Conservation (phyloP, 2,113 vertebrate genomes). For the Colossoma macropomum region DNA sequence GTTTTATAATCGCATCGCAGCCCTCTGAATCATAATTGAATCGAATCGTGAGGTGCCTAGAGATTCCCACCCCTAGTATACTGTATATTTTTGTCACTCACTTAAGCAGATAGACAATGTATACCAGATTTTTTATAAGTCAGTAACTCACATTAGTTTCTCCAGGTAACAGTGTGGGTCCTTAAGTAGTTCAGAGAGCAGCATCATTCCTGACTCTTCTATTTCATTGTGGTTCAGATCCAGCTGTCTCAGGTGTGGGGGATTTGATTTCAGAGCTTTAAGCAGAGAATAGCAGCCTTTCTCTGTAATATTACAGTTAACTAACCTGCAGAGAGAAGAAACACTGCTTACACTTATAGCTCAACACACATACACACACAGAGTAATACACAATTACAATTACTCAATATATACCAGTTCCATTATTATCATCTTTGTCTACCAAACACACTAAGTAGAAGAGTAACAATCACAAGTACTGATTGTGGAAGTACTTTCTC, state of each 20-base stretch:
- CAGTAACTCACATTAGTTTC: slow-evolving; percentile 1
- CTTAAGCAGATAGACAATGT: neutral
- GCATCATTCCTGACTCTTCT: neutral
- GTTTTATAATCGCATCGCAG: too few relatives aligned
- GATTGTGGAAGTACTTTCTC: too few relatives aligned
- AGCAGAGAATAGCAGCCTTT: neutral
- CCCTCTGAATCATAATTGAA: too few relatives aligned
- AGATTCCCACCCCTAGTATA: too few relatives aligned
- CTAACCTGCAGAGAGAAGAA: neutral
- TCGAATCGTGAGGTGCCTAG: too few relatives aligned
- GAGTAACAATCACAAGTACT: too few relatives aligned
- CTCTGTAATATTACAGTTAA: neutral
- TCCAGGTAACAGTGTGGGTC: neutral
- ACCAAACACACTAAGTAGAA: too few relatives aligned
- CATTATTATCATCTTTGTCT: too few relatives aligned
- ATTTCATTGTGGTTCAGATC: neutral
- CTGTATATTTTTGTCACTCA: neutral
- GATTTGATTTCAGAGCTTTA: neutral
- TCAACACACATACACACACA: neutral
- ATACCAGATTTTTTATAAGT: too few relatives aligned
- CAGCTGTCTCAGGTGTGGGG: neutral
- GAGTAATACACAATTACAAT: neutral
- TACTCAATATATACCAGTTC: neutral
- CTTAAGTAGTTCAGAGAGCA: neutral
- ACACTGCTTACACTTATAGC: neutral